phyloP scores from a whole-genome alignment of 2,113 vertebrate genomes.

The Antidorcas marsupialis region DNA sequence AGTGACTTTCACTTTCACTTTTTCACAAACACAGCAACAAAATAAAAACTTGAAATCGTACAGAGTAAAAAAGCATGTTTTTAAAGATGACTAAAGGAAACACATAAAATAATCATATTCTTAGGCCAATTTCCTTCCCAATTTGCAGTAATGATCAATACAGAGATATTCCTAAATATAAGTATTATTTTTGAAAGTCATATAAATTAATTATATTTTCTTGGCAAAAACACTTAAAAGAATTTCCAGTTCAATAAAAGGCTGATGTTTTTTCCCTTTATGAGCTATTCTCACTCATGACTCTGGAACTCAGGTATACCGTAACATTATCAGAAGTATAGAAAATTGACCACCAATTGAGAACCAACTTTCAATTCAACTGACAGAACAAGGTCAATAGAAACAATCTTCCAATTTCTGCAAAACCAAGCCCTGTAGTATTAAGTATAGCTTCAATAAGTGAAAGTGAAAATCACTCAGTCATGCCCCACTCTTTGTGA shows the following conservation, averaged over 20 bases:
- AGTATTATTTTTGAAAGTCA: constrained; percentile 42
- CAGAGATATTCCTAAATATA: neutral
- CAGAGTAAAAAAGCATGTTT: neutral
- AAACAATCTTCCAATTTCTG: neutral
- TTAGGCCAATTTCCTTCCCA: neutral
- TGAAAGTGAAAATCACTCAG: neutral
- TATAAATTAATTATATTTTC: constrained; percentile 15
- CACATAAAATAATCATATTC: neutral
- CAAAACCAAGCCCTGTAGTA: neutral
- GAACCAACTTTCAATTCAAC: neutral
- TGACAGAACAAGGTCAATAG: neutral
- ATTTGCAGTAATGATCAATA: neutral
- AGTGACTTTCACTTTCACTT: neutral
- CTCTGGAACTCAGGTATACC: neutral
- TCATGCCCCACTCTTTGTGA: neutral
- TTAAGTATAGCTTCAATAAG: neutral
- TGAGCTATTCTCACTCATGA: constrained; percentile 1
- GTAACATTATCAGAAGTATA: neutral
- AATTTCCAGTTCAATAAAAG: constrained; percentile 24
- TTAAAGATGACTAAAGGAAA: neutral
- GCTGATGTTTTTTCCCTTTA: neutral
- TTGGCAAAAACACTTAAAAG: constrained; percentile 19
- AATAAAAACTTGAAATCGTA: constrained; percentile 6
- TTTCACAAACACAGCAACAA: neutral
- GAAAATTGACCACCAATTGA: constrained; percentile 37